Conservation (phyloP, 1,140 invertebrate species). For the Andricus grossulariae region DNA sequence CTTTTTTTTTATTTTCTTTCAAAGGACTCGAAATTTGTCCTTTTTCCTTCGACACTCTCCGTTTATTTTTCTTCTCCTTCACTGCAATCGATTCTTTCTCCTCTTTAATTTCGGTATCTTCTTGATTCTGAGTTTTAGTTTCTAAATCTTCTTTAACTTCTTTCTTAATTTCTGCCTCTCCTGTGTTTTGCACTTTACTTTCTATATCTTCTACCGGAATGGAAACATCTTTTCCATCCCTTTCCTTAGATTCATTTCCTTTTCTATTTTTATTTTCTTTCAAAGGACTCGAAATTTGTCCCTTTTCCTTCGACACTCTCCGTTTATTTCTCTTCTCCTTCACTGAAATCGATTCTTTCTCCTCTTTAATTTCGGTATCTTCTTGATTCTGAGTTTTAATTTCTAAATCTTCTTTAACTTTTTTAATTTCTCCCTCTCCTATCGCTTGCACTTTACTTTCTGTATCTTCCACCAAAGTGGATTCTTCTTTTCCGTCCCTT, state of each 20-base stretch:
- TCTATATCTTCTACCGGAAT: slow-evolving; percentile 18
- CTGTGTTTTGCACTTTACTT: neutral
- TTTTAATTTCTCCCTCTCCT: neutral
- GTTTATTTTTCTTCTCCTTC: slow-evolving; percentile 13
- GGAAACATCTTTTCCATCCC: neutral
- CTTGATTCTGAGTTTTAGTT: neutral
- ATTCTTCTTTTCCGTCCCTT: neutral
- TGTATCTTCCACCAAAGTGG: neutral
- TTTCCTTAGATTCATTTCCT: neutral
- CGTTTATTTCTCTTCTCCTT: slow-evolving; percentile 11
- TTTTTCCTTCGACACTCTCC: neutral
- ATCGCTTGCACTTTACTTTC: neutral
- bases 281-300: neutral
- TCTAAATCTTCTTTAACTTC: neutral
- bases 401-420: neutral
- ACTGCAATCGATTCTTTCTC: neutral
- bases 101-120: neutral
- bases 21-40: neutral
- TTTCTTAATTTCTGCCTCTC: neutral
- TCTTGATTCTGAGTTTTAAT: neutral
- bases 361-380: neutral
- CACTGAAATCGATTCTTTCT: neutral
- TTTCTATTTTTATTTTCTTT: slow-evolving; percentile 14
- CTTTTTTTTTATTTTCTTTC: slow-evolving; percentile 10
- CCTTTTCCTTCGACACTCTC: neutral